Conservation (phyloP, 2,888 invertebrate genomes). For the Lissonota sp. region DNA sequence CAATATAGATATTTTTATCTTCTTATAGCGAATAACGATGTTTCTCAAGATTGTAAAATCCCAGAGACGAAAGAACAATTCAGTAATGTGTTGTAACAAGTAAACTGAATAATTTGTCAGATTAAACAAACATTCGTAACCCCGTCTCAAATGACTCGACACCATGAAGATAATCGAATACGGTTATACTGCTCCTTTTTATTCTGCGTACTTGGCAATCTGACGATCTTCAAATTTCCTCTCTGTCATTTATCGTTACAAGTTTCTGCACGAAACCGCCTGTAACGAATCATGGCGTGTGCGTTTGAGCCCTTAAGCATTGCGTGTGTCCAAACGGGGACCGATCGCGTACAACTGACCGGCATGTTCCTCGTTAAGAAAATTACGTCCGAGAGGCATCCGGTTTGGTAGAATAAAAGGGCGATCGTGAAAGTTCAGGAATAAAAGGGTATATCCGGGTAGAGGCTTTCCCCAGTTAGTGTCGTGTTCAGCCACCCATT, state of each 20-base stretch:
- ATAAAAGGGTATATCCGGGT: too few relatives aligned
- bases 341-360: conserved; percentile 36
- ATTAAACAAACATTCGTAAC: too few relatives aligned
- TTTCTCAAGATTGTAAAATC: too few relatives aligned
- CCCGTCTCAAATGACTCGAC: too few relatives aligned
- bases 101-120: too few relatives aligned
- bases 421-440: neutral
- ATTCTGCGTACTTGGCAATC: too few relatives aligned
- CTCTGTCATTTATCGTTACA: conserved; percentile 4
- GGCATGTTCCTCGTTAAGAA: conserved; percentile 56
- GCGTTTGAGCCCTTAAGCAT: conserved; percentile 43
- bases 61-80: too few relatives aligned
- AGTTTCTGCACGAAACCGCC: neutral
- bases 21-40: too few relatives aligned
- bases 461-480: conserved; percentile 46
- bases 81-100: too few relatives aligned
- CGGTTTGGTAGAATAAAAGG: conserved; percentile 22
- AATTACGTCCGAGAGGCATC: conserved; percentile 44
- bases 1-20: too few relatives aligned
- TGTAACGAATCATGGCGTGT: conserved; percentile 50
- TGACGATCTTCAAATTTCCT: neutral
- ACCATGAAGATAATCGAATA: too few relatives aligned
- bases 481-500: conserved; percentile 49
- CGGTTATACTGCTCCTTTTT: too few relatives aligned
- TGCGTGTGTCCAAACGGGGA: conserved; percentile 38